Percentiles rank a stretch among this genome's conserved stretches.
These are phyloP conservation scores for Ips typographus DNA, from an alignment of 1,140 invertebrate genomes.

Conservation along the genomic window DNA sequence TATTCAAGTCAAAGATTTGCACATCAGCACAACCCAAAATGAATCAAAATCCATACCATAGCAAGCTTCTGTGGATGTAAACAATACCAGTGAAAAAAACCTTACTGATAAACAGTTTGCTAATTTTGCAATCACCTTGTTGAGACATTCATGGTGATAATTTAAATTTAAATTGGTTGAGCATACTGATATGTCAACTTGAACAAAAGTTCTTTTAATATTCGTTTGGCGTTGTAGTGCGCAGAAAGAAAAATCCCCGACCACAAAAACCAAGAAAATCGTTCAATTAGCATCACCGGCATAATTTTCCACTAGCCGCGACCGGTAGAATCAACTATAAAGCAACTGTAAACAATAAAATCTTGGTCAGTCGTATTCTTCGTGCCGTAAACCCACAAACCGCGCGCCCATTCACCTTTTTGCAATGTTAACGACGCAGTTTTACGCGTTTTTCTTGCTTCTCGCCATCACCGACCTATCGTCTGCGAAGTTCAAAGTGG, in stretches of 20 bases:
- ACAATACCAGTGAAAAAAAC: no score
- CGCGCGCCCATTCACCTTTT: background rate
- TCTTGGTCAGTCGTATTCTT: conserved; percentile 24
- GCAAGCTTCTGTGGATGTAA: no score
- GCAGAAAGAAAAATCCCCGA: background rate
- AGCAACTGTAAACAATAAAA: conserved; percentile 18
- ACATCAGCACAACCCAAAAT: no score
- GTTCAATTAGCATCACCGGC: conserved; percentile 18
- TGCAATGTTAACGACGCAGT: conserved; percentile 11
- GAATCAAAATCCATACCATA: no score
- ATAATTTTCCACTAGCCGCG: conserved; percentile 28
- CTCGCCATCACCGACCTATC: conserved; percentile 7
- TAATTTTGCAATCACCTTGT: no score
- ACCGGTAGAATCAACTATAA: conserved; percentile 10
- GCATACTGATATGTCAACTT: no score
- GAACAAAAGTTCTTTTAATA: no score
- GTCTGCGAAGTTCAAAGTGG: conserved; percentile 38
- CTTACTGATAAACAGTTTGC: no score
- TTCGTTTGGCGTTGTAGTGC: no score
- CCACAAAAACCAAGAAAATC: background rate
- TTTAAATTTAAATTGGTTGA: no score
- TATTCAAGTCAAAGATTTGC: no score
- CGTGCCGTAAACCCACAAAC: background rate
- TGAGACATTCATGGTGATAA: no score
- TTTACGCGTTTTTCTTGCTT: conserved; percentile 17